Conservation (phyloP, 2,797 vertebrate species). For the Remorina albescens region DNA sequence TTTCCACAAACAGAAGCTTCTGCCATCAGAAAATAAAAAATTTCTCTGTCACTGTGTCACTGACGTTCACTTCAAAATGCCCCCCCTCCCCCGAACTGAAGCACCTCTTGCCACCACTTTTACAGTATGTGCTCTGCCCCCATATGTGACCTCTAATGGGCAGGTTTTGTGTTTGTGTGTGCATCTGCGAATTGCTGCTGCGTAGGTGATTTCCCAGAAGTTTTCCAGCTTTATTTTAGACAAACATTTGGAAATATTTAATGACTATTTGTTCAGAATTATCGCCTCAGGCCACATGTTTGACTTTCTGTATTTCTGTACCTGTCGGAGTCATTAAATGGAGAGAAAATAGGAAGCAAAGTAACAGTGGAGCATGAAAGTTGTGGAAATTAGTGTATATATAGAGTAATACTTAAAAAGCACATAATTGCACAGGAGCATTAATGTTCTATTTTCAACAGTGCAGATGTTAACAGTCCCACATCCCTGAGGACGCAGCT, state of each 20-base stretch:
- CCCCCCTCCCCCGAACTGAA: conserved; percentile 3
- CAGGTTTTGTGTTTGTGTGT: conserved; percentile 46
- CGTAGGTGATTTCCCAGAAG: conserved; percentile 56
- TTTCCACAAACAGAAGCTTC: conserved; percentile 1
- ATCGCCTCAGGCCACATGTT: conserved; percentile 63
- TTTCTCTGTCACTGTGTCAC: conserved; percentile 66
- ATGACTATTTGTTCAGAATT: conserved; percentile 66
- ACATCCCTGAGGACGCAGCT: conserved; percentile 28
- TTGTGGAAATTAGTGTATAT: conserved; percentile 42
- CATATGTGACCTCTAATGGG: conserved; percentile 58
- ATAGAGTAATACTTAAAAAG: conserved; percentile 51
- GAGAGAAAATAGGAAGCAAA: conserved; percentile 38
- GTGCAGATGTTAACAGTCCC: conserved; percentile 52
- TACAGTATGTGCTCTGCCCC: conserved; percentile 64
- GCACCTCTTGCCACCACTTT: conserved; percentile 46
- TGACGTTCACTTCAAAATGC: conserved; percentile 35
- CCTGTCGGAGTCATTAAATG: conserved; percentile 45
- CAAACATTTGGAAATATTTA: conserved; percentile 76
- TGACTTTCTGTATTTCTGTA: conserved; percentile 68
- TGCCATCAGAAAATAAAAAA: not conserved
- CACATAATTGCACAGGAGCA: conserved; percentile 49
- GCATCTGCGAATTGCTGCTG: conserved; percentile 1
- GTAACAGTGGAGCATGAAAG: conserved; percentile 28
- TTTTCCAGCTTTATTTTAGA: conserved; percentile 52
- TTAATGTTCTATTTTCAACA: conserved; percentile 58